Percentiles rank a stretch among this genome's conserved stretches.
phyloP scores from a whole-genome alignment of 2,888 invertebrate genomes.

The Scaptomyza tumidula region DNA sequence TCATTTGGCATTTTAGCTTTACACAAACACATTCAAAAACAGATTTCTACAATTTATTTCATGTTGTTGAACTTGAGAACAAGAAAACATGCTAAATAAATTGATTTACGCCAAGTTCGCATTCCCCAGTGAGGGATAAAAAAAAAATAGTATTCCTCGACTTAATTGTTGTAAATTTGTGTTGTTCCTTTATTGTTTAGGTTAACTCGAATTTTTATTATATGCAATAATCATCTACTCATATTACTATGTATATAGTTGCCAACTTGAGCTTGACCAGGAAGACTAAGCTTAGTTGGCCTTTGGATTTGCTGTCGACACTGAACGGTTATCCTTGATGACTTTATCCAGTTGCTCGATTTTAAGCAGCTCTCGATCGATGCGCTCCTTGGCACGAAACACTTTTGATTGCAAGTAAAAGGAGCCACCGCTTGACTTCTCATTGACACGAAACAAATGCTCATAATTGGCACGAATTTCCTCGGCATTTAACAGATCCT shows the following conservation, averaged over 20 bases:
- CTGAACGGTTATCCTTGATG: not conserved
- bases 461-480: constrained; percentile 91
- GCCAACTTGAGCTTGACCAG: not conserved
- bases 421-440: constrained; percentile 96
- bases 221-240: too few relatives aligned
- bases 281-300: not conserved
- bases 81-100: too few relatives aligned
- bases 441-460: constrained; percentile 94
- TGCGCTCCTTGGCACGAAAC: constrained; percentile 94
- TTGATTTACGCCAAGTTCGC: too few relatives aligned
- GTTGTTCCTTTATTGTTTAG: not conserved
- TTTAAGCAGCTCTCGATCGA: constrained; percentile 89
- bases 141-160: too few relatives aligned
- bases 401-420: constrained; percentile 99
- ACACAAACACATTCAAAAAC: too few relatives aligned
- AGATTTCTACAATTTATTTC: too few relatives aligned
- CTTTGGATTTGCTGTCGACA: not conserved
- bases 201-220: not conserved
- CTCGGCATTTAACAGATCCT: constrained; percentile 87
- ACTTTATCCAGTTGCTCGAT: not conserved
- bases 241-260: too few relatives aligned
- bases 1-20: too few relatives aligned
- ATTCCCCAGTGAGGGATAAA: too few relatives aligned
- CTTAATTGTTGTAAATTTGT: too few relatives aligned
- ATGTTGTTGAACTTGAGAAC: too few relatives aligned